Base-by-base conservation (phyloP, 2,888 invertebrate genomes). In the Heliconius erato region DNA sequence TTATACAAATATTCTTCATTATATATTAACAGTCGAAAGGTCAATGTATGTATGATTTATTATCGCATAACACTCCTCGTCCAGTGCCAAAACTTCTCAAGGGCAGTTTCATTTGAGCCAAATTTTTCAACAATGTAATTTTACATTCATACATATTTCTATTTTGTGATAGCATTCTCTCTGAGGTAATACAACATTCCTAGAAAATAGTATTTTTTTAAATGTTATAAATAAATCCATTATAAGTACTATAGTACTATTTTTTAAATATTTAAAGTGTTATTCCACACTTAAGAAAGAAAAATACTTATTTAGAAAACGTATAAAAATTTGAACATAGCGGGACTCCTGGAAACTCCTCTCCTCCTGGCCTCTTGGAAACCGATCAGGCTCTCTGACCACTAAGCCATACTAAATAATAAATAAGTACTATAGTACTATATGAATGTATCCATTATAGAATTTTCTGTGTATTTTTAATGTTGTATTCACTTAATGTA, bases 131-230 rank as follows among this genome's bases (percentile, higher is more conserved):
- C 63, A 63, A n/a, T 40, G 76, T 76, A 63, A 76, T 63, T 40
- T 76, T 35, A 59, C 12, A n/a, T n/a, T n/a, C n/a, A 16, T 63
- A 63, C 7, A 59, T 76, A 76, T 35, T 76, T 76, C 68, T 68
- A 78, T 78, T 78, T 78, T 78, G 78, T 68, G 49, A 68, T 78
- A 49, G 16, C 23, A 78, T 78, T n/a, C 28, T 67, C 49, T 65
- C 40, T 40, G 26, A 44, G n/a, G 59, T n/a, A 44, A 77, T 77
- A 69, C 63, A 71, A 81, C 81, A 81, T 78, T 81, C 81, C 81
- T 72, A 63, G 49, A 81, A 63, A 81, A 71, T 32, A 32, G 59
- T 23, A 67, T 32, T 35, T 35, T 59, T 72, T 76, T 35, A 74
- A 76, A 76, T 63, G 16, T 35, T 54, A 54, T 54, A 23, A 54